Percentiles rank a stretch among this genome's conserved stretches.
Evolutionary conservation across 2,888 invertebrate genomes (phyloP).

Genomic region (Acrobeloides nanus): DNA sequence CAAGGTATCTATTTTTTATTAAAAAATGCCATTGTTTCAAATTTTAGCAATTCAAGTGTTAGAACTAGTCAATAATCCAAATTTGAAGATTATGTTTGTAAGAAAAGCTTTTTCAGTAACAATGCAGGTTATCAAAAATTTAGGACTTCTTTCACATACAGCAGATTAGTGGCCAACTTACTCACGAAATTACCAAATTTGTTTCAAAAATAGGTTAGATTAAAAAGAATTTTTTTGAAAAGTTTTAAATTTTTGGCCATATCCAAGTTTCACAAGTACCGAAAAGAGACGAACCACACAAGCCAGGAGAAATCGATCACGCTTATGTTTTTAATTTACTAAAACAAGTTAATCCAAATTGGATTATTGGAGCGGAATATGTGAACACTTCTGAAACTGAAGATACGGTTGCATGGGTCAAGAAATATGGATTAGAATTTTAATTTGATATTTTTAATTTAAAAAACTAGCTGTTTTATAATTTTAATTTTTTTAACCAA

Average conservation of each 20-base stretch:
- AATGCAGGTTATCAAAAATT: conserved; percentile 16
- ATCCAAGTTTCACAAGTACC: conserved; percentile 70
- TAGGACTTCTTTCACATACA: conserved; percentile 82
- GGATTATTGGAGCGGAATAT: conserved; percentile 84
- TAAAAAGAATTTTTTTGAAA: conserved; percentile 36
- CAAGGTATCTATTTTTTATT: conserved; percentile 68
- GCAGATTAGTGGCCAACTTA: conserved; percentile 75
- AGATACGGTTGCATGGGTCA: conserved; percentile 13
- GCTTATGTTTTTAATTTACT: conserved; percentile 69
- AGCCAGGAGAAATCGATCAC: conserved; percentile 77
- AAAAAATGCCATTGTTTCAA: no score
- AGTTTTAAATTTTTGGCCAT: conserved; percentile 23
- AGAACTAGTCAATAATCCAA: conserved; percentile 68
- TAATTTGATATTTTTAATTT: no score
- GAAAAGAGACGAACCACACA: conserved; percentile 75
- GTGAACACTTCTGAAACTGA: conserved; percentile 10
- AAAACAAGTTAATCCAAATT: conserved; percentile 66
- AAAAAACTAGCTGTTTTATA: no score
- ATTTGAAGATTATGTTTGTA: conserved; percentile 70
- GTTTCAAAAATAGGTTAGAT: no score
- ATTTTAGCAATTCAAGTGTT: conserved; percentile 67
- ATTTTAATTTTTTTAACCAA: no score
- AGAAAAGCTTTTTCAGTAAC: no score
- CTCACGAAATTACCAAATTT: no score
- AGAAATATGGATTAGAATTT: conserved; percentile 15